Conservation (phyloP, 2,113 vertebrate species). For the Marmota flaviventris region DNA sequence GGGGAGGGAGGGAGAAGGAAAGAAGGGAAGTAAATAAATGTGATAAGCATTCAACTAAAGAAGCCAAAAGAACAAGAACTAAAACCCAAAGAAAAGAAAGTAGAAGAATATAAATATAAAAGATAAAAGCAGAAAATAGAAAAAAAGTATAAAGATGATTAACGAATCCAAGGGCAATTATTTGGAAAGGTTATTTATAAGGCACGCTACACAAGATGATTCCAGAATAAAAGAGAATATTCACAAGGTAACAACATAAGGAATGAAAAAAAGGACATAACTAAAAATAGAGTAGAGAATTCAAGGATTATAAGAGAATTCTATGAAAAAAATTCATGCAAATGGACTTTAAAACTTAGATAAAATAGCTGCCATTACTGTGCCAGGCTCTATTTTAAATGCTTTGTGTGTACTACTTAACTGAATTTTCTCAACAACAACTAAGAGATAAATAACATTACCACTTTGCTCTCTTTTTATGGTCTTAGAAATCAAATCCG, state of each 20-base stretch:
- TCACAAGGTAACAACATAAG: background rate
- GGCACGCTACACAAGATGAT: background rate
- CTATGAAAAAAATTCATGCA: background rate
- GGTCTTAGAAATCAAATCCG: background rate
- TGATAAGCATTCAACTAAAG: slow-evolving; percentile 8
- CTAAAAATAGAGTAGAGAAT: slow-evolving; percentile 16
- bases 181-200: slow-evolving; percentile 52
- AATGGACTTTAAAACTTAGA: slow-evolving; percentile 3
- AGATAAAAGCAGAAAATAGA: background rate
- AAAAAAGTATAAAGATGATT: background rate
- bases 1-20: background rate
- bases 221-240: background rate
- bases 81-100: slow-evolving; percentile 21
- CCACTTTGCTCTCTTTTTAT: background rate
- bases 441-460: background rate
- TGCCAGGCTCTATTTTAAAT: slow-evolving; percentile 21
- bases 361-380: background rate
- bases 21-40: background rate
- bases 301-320: slow-evolving; percentile 21
- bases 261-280: background rate
- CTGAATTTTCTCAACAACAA: background rate
- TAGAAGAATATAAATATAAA: slow-evolving; percentile 20
- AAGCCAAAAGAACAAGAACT: background rate
- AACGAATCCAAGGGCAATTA: slow-evolving; percentile 21
- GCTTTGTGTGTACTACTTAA: background rate